phyloP scores from a whole-genome alignment of 2,888 invertebrate genomes.

The Drosophila neotestacea region DNA sequence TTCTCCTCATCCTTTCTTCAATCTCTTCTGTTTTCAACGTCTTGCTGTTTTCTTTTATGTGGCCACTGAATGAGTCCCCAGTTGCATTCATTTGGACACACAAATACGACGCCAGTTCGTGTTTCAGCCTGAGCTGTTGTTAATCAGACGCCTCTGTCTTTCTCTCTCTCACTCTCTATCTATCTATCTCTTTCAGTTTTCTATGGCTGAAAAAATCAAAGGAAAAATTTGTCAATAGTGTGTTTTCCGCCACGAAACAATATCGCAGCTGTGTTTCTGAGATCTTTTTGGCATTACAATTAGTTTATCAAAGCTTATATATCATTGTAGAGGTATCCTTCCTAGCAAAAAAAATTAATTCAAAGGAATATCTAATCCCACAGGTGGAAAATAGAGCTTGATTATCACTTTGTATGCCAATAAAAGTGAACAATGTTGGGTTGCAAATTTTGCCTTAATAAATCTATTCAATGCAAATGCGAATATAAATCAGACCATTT shows the following conservation, averaged over 20 bases:
- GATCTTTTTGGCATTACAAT: background rate
- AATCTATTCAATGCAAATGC: too few relatives aligned
- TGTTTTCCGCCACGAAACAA: background rate
- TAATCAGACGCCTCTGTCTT: conserved; percentile 19
- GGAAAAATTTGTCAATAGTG: conserved; percentile 9
- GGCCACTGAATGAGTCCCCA: conserved; percentile 62
- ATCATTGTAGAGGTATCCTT: too few relatives aligned
- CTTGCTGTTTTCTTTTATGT: conserved; percentile 51
- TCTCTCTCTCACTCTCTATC: background rate
- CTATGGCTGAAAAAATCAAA: background rate
- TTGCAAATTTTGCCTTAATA: too few relatives aligned
- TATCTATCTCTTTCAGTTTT: background rate
- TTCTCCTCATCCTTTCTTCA: background rate
- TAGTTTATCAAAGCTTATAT: background rate
- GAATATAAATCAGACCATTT: too few relatives aligned
- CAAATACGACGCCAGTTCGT: conserved; percentile 30
- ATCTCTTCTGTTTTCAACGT: conserved; percentile 29
- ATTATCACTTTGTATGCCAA: too few relatives aligned
- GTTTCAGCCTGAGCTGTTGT: conserved; percentile 23
- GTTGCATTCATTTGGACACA: conserved; percentile 57
- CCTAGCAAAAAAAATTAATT: too few relatives aligned
- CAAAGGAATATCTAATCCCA: too few relatives aligned
- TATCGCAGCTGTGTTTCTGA: background rate
- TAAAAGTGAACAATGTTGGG: too few relatives aligned
- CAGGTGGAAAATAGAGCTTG: too few relatives aligned